Percentiles rank a stretch among this genome's conserved stretches.
These are phyloP conservation scores for Phengaris alcon DNA, from an alignment of 2,888 invertebrate genomes.

Conservation along the genomic window DNA sequence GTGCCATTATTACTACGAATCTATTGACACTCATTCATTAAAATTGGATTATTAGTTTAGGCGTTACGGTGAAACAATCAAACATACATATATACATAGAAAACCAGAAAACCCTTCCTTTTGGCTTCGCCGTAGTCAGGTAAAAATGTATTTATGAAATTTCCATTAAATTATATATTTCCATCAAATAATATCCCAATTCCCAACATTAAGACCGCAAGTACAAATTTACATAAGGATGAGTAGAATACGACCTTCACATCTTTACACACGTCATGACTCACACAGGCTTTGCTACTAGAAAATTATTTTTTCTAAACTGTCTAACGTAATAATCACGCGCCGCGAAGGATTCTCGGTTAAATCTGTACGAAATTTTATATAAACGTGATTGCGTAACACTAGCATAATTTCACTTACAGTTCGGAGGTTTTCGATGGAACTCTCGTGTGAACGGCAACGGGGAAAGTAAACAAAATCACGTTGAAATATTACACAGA, in stretches of 20 bases:
- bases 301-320: slow-evolving; percentile 42
- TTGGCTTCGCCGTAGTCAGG: too few relatives aligned
- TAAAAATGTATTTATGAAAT: background rate
- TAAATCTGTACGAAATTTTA: background rate
- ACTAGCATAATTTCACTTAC: slow-evolving; percentile 1
- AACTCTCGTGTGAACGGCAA: background rate
- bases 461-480: slow-evolving; percentile 35
- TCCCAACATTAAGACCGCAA: slow-evolving; percentile 57
- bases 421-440: background rate
- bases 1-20: too few relatives aligned
- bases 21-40: too few relatives aligned
- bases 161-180: too few relatives aligned
- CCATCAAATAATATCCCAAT: slow-evolving; percentile 56
- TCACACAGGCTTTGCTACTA: slow-evolving; percentile 42
- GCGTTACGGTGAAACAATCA: too few relatives aligned
- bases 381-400: background rate
- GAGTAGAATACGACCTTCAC: slow-evolving; percentile 45
- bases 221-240: slow-evolving; percentile 58
- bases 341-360: slow-evolving; percentile 36
- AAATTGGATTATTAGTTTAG: too few relatives aligned
- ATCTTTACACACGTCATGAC: slow-evolving; percentile 43
- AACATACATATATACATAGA: too few relatives aligned
- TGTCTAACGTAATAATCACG: slow-evolving; percentile 44
- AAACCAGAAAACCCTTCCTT: too few relatives aligned
- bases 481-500: slow-evolving; percentile 42